Evolutionary conservation across 1,140 invertebrate genomes (phyloP).

Genomic region (Wasmannia auropunctata): DNA sequence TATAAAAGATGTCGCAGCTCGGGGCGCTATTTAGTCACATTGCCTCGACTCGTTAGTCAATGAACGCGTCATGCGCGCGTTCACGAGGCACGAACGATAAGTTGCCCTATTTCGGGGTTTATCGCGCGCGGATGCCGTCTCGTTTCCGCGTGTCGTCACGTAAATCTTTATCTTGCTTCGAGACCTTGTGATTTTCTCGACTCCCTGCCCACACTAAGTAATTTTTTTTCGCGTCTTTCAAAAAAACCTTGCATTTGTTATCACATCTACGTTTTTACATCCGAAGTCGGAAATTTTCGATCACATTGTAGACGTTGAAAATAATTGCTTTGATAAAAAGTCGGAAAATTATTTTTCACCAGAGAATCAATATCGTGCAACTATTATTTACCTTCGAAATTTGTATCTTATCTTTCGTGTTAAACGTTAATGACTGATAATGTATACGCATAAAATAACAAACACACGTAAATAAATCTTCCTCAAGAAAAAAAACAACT

Average conservation of each 20-base stretch:
- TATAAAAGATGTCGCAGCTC: conserved; percentile 5
- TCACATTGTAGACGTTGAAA: too few relatives aligned
- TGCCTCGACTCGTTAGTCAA: conserved; percentile 27
- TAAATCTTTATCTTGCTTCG: background rate
- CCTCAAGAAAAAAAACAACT: too few relatives aligned
- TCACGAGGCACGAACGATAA: conserved; percentile 19
- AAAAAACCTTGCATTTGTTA: background rate
- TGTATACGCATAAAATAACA: too few relatives aligned
- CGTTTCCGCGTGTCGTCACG: background rate
- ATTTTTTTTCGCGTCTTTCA: background rate
- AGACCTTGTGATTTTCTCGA: background rate
- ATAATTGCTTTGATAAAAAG: too few relatives aligned
- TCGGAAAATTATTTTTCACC: too few relatives aligned
- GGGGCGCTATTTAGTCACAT: background rate
- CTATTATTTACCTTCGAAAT: too few relatives aligned
- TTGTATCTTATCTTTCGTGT: too few relatives aligned
- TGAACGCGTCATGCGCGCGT: conserved; percentile 4
- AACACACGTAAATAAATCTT: too few relatives aligned
- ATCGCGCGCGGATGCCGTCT: background rate
- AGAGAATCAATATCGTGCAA: too few relatives aligned
- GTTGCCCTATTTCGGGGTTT: conserved; percentile 9
- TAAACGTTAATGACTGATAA: too few relatives aligned
- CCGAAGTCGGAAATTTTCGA: too few relatives aligned
- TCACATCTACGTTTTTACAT: background rate
- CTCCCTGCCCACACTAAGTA: too few relatives aligned